Conservation (phyloP, 2,113 vertebrate species). For the Neogobius melanostomus region DNA sequence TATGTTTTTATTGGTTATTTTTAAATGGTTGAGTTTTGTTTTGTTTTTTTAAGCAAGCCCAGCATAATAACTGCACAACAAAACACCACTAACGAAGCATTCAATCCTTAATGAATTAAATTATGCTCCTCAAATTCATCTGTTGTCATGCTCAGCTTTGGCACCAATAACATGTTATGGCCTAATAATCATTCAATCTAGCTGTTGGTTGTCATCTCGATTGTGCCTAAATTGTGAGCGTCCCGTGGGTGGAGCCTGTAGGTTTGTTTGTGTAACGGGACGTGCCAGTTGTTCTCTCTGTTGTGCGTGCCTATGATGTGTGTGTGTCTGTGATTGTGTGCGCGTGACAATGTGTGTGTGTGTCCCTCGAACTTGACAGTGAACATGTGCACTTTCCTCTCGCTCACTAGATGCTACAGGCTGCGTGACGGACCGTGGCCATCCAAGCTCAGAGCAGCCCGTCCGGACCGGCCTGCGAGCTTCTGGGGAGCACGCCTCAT, state of each 20-base stretch:
- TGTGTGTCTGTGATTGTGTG: slow-evolving; percentile 12
- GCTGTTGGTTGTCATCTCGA: background rate
- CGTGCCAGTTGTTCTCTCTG: background rate
- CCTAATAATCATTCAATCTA: background rate
- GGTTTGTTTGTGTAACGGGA: slow-evolving; percentile 24
- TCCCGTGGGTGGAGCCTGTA: slow-evolving; percentile 2
- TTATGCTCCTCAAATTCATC: no score
- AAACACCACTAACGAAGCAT: no score
- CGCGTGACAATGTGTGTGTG: slow-evolving; percentile 14
- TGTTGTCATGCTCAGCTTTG: no score
- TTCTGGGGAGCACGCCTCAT: slow-evolving; percentile 46
- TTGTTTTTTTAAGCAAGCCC: no score
- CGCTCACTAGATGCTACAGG: slow-evolving; percentile 59
- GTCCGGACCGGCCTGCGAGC: slow-evolving; percentile 38
- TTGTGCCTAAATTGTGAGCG: background rate
- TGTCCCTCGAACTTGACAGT: slow-evolving; percentile 24
- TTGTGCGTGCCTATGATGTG: background rate
- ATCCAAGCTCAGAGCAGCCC: slow-evolving; percentile 46
- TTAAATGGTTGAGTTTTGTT: no score
- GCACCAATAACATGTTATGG: no score
- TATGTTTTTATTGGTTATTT: no score
- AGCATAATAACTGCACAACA: no score
- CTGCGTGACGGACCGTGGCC: slow-evolving; percentile 56
- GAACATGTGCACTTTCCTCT: slow-evolving; percentile 56
- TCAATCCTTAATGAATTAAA: no score